phyloP scores from a whole-genome alignment of 2,797 vertebrate genomes.

The Tolypeutes matacus region DNA sequence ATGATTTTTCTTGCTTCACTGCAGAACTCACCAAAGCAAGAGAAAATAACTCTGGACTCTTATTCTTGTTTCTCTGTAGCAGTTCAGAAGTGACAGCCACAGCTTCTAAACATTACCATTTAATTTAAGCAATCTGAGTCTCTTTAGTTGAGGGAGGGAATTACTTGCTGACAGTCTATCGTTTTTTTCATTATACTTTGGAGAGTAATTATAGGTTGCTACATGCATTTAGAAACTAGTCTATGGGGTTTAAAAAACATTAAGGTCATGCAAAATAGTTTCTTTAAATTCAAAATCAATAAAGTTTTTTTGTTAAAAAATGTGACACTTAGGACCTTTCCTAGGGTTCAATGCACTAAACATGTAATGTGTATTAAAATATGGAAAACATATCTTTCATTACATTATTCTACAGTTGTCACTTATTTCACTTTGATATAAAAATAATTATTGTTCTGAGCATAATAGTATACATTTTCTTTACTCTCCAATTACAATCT shows the following conservation, averaged over 20 bases:
- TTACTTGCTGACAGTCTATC: constrained; percentile 71
- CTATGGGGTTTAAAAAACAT: constrained; percentile 64
- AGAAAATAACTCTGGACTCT: constrained; percentile 15
- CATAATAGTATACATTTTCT: constrained; percentile 50
- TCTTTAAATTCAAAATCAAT: constrained; percentile 75
- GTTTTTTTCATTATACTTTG: constrained; percentile 69
- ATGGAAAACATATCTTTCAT: constrained; percentile 75
- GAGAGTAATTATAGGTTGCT: constrained; percentile 76
- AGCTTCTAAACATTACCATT: constrained; percentile 25
- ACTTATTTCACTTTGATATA: constrained; percentile 76
- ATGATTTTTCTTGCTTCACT: constrained; percentile 37
- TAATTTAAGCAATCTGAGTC: constrained; percentile 76
- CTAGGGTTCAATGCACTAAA: constrained; percentile 41
- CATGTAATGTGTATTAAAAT: constrained; percentile 39
- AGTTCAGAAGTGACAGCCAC: constrained; percentile 61
- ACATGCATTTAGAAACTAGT: constrained; percentile 65
- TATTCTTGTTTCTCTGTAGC: background rate
- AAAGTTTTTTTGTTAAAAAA: constrained; percentile 55
- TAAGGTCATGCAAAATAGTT: constrained; percentile 71
- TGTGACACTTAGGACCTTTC: constrained; percentile 57
- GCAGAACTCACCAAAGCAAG: background rate
- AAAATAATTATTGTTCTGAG: constrained; percentile 78
- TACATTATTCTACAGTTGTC: constrained; percentile 70
- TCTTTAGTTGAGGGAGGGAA: background rate
- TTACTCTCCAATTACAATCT: constrained; percentile 74